phyloP scores from a whole-genome alignment of 1,140 invertebrate genomes.

The Calliopsis andreniformis region DNA sequence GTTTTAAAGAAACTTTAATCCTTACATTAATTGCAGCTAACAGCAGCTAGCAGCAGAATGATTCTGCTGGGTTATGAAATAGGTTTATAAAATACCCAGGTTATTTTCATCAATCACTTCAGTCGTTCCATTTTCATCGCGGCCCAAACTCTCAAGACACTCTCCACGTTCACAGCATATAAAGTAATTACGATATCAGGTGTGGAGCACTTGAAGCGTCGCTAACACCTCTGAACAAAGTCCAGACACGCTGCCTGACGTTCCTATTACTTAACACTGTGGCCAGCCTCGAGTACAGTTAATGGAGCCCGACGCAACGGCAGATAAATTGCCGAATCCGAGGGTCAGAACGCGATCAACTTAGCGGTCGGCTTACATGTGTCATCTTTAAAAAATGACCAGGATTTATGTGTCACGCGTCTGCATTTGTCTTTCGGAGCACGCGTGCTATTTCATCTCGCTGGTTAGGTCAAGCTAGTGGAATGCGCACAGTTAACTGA shows the following conservation, averaged over 20 bases:
- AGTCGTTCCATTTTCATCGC: too few relatives aligned
- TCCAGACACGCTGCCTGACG: background rate
- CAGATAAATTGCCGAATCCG: background rate
- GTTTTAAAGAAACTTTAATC: too few relatives aligned
- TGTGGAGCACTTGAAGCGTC: background rate
- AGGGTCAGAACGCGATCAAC: background rate
- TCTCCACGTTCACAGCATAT: background rate
- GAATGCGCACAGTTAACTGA: constrained; percentile 34
- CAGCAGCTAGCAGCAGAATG: too few relatives aligned
- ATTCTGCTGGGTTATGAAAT: too few relatives aligned
- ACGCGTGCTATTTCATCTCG: constrained; percentile 24
- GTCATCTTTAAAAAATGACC: constrained; percentile 21
- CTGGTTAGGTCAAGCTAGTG: constrained; percentile 20
- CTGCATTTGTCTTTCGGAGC: constrained; percentile 22
- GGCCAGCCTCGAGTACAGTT: background rate
- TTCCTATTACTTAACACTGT: constrained; percentile 1
- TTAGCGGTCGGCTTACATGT: background rate
- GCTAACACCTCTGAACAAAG: background rate
- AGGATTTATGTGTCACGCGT: constrained; percentile 25
- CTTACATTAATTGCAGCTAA: too few relatives aligned
- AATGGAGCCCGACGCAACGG: constrained; percentile 24
- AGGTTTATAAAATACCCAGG: too few relatives aligned
- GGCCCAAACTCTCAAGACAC: too few relatives aligned
- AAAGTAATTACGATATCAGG: background rate
- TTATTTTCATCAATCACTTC: too few relatives aligned